A percentile compares a stretch with the other conserved stretches of the same genome.
phyloP scores from a whole-genome alignment of 1,140 invertebrate genomes.

The Elysia chlorotica region DNA sequence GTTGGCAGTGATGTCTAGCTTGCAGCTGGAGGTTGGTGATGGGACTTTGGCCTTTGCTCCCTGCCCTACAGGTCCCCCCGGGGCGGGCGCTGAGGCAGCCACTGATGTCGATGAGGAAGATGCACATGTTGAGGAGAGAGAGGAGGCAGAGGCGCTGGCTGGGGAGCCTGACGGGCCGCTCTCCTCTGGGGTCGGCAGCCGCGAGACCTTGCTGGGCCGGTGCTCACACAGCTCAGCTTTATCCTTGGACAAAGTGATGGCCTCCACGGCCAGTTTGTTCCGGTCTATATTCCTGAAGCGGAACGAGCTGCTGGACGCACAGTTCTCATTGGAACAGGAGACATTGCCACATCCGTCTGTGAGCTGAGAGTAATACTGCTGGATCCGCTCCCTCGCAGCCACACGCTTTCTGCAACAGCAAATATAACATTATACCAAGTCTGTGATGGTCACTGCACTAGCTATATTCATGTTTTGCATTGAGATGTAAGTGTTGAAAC shows the following conservation, averaged over 20 bases:
- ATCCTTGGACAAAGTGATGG: conserved; percentile 82
- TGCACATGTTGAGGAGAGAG: too few relatives aligned
- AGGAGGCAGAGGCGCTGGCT: too few relatives aligned
- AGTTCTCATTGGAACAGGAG: conserved; percentile 81
- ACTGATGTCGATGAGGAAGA: too few relatives aligned
- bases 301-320: conserved; percentile 75
- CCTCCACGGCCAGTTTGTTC: conserved; percentile 88
- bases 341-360: conserved; percentile 87
- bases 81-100: too few relatives aligned
- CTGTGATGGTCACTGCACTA: not conserved
- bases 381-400: conserved; percentile 84
- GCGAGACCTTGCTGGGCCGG: conserved; percentile 38
- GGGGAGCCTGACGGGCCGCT: not conserved
- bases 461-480: too few relatives aligned
- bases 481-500: not conserved
- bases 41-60: conserved; percentile 4
- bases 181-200: conserved; percentile 28
- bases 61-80: not conserved
- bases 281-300: conserved; percentile 33
- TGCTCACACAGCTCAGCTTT: conserved; percentile 68
- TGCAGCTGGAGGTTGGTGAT: conserved; percentile 4
- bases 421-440: conserved; percentile 1
- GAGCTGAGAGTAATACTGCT: conserved; percentile 90
- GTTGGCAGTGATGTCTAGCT: too few relatives aligned
- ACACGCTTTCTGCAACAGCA: conserved; percentile 73